Conservation (phyloP, 2,797 vertebrate genomes). For the Darevskia mixta region DNA sequence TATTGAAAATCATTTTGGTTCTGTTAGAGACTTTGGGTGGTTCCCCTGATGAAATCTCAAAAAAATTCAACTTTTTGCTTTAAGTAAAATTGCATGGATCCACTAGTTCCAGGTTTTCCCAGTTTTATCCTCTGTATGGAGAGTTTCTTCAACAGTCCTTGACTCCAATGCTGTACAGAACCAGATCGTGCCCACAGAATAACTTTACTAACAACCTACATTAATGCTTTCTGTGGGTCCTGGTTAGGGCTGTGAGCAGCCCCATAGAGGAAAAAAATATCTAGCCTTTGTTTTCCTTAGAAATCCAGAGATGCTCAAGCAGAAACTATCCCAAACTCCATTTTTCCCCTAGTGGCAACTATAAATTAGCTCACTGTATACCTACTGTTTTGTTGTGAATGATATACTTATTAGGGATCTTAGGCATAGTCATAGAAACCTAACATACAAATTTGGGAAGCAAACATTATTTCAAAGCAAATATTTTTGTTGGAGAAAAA, state of each 20-base stretch:
- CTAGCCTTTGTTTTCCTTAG: not conserved
- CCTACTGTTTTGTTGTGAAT: not conserved
- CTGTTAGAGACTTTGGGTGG: not conserved
- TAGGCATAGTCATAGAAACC: constrained; percentile 32
- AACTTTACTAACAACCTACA: too few relatives aligned
- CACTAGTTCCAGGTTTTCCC: not conserved
- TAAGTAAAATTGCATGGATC: not conserved
- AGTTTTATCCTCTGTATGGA: not conserved
- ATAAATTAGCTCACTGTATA: not conserved
- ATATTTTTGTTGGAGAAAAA: constrained; percentile 18
- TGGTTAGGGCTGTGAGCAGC: too few relatives aligned
- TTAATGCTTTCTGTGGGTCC: too few relatives aligned
- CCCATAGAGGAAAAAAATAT: too few relatives aligned
- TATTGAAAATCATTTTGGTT: not conserved
- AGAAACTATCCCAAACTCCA: not conserved
- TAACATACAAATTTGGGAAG: constrained; percentile 25
- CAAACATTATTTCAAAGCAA: constrained; percentile 36
- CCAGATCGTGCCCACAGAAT: not conserved
- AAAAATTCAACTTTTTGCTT: not conserved
- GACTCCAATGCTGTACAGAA: not conserved
- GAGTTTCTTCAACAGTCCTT: not conserved
- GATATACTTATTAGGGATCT: not conserved
- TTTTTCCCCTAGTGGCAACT: not conserved
- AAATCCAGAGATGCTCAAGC: not conserved
- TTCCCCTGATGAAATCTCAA: not conserved